Base-by-base conservation (phyloP, 1,140 invertebrate genomes). In the Tetraneura akinire region DNA sequence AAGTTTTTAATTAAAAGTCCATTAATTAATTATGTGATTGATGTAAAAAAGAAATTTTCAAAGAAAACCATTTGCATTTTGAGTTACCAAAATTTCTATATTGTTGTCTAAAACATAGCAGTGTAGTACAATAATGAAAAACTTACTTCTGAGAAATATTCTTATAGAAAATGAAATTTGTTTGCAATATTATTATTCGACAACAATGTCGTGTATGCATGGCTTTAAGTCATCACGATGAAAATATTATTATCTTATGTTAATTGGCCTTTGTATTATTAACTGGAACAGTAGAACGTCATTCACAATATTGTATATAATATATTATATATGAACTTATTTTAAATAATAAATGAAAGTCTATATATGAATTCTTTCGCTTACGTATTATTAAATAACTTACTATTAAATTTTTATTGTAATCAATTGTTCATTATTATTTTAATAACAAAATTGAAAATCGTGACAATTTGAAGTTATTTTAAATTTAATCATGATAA, bases 221-320 rank as follows among this genome's bases (percentile, higher is more conserved):
- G 1, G 37, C 21, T 45, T 10, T 64, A 37, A 37, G 18, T 37
- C 2, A 32, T n/a, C 10, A 68, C 2, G 37, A 68, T 45, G 13
- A 68, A 45, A 37, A 68, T 68, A 68, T 45, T 23, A 45, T 10
- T 1, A 11, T 11, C 37, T 68, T 16, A 16, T 23, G 37, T 66
- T 66, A 42, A 66, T 66, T 66, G 32, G 62, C 64, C 21, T 45
- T 68, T 68, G 64, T 68, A 23, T 68, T 23, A 45, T 23, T 45
- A 45, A 45, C 13, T 45, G 21, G 42, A 21, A 66, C 62, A 45
- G 5, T 45, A 13, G 42, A 21, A 66, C 62, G 62, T 45, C 37
- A 42, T 66, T 42, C 32, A 42, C 18, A 3, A 42, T 66, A 14
- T 37, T 21, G n/a, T 66, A 13, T 10, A 13, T 14, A 6, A 21